Conservation (phyloP, 2,797 vertebrate species). For the Neosilurus hyrtlii region DNA sequence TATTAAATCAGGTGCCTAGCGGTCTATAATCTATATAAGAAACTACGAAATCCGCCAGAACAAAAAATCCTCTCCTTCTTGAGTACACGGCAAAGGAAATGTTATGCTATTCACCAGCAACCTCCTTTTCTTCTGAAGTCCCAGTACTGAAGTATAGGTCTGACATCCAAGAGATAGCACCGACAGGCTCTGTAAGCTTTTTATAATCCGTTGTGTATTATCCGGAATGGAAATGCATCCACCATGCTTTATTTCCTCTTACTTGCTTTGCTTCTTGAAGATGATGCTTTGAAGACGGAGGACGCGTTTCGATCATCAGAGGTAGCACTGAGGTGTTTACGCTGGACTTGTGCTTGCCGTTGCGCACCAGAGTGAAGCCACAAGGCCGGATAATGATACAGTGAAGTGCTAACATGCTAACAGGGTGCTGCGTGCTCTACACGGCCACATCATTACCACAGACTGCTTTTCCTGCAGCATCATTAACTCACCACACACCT, state of each 20-base stretch:
- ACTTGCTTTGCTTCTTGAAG: background rate
- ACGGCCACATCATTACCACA: conserved; percentile 38
- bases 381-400: conserved; percentile 29
- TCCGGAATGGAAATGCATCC: background rate
- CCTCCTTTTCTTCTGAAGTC: background rate
- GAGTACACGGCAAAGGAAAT: background rate
- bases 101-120: background rate
- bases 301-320: background rate
- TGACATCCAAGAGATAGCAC: background rate
- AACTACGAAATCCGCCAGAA: background rate
- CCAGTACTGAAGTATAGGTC: background rate
- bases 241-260: background rate
- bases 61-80: background rate
- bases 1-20: background rate
- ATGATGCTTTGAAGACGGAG: background rate
- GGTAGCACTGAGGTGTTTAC: conserved; percentile 4
- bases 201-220: background rate
- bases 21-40: conserved; percentile 9
- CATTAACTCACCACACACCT: conserved; percentile 41
- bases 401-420: conserved; percentile 32
- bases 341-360: background rate
- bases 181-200: background rate
- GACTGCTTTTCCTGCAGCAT: conserved; percentile 12
- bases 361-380: conserved; percentile 4
- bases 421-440: background rate